Evolutionary conservation across 2,888 invertebrate species (phyloP).

Genomic region (Lepeophtheirus nordmannii): DNA sequence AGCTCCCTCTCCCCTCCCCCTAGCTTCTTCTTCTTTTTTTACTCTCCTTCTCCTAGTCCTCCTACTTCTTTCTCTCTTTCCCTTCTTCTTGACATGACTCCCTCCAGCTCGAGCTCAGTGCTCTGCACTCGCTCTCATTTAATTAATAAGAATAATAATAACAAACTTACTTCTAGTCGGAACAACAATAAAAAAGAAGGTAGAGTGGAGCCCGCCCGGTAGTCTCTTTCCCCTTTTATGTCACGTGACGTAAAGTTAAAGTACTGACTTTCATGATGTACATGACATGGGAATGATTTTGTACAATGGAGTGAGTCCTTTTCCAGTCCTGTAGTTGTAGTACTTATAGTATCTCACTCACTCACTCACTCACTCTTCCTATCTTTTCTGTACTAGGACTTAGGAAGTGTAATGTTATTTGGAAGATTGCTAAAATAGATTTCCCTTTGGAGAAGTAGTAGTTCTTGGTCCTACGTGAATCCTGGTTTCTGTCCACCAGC

Average conservation of each 20-base stretch:
- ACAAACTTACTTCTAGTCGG: neutral
- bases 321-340: neutral
- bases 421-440: neutral
- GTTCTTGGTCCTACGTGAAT: neutral
- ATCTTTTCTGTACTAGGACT: neutral
- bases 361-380: neutral
- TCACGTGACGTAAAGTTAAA: neutral
- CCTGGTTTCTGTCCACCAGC: neutral
- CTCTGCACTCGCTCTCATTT: neutral
- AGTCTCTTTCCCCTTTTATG: neutral
- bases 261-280: neutral
- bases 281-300: neutral
- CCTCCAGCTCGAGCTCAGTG: neutral
- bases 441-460: neutral
- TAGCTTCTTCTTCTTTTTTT: neutral
- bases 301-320: neutral
- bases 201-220: constrained; percentile 4
- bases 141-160: neutral
- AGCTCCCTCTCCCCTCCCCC: neutral
- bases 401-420: neutral
- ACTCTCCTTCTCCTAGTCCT: neutral
- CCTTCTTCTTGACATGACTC: constrained; percentile 3
- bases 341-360: neutral
- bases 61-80: no score
- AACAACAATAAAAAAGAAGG: neutral